Percentiles rank a stretch among this genome's conserved stretches.
These are phyloP conservation scores for Melieria omissa DNA, from an alignment of 2,888 invertebrate species.

Conservation along the genomic window DNA sequence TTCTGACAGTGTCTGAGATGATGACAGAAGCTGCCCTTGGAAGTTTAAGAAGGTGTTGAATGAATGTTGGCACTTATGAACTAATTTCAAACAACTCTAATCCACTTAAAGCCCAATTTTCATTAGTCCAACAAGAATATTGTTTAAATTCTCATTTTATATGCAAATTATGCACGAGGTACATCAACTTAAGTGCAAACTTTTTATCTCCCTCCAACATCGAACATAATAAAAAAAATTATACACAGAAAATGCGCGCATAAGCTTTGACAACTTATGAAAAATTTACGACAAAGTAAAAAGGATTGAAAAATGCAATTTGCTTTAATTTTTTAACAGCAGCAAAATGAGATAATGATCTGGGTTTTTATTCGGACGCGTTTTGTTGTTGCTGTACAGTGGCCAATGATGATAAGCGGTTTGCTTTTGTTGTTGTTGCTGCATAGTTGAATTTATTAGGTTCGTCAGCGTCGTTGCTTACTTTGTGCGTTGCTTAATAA, in stretches of 20 bases:
- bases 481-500: not conserved
- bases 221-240: too few relatives aligned
- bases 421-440: not conserved
- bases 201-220: too few relatives aligned
- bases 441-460: not conserved
- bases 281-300: not conserved
- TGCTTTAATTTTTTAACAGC: not conserved
- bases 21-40: too few relatives aligned
- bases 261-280: not conserved
- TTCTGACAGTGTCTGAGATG: too few relatives aligned
- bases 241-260: not conserved
- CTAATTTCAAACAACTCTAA: too few relatives aligned
- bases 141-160: too few relatives aligned
- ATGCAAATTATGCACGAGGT: too few relatives aligned
- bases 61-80: too few relatives aligned
- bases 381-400: not conserved
- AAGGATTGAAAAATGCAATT: not conserved
- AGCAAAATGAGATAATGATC: not conserved
- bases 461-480: not conserved
- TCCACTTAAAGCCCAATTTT: too few relatives aligned
- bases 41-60: too few relatives aligned
- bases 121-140: too few relatives aligned
- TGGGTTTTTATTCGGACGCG: not conserved
- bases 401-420: not conserved
- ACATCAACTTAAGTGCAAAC: too few relatives aligned